Evolutionary conservation across 2,797 vertebrate genomes (phyloP).

Genomic region (Hemibagrus guttatus): DNA sequence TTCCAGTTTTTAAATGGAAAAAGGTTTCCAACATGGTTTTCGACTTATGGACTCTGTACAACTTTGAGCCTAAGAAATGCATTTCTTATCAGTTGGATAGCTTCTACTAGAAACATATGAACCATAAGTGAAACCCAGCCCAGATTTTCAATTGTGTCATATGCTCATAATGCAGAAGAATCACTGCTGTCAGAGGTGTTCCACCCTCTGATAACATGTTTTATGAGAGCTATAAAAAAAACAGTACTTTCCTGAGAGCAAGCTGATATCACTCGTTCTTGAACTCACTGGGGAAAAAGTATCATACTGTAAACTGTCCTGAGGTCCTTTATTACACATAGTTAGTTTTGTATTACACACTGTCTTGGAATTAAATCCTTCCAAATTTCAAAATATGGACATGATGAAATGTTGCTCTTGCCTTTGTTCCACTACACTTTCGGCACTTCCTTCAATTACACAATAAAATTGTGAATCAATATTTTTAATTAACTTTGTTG

Average conservation of each 20-base stretch:
- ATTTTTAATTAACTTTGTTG: background rate
- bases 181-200: conserved; percentile 38
- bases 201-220: conserved; percentile 52
- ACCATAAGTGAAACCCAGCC: background rate
- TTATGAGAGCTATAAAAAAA: conserved; percentile 48
- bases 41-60: background rate
- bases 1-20: background rate
- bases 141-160: conserved; percentile 18
- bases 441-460: background rate
- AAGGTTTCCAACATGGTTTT: background rate
- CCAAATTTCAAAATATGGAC: background rate
- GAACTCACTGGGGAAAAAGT: conserved; percentile 1
- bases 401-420: conserved; percentile 20
- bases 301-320: background rate
- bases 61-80: background rate
- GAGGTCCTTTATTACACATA: background rate
- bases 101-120: background rate
- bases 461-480: background rate
- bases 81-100: conserved; percentile 3
- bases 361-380: conserved; percentile 2
- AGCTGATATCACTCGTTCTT: background rate
- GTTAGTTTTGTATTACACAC: background rate
- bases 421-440: conserved; percentile 6
- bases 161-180: conserved; percentile 21
- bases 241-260: background rate